A percentile compares a stretch with the other conserved stretches of the same genome.
phyloP scores from a whole-genome alignment of 2,113 vertebrate genomes.

The Rana temporaria region DNA sequence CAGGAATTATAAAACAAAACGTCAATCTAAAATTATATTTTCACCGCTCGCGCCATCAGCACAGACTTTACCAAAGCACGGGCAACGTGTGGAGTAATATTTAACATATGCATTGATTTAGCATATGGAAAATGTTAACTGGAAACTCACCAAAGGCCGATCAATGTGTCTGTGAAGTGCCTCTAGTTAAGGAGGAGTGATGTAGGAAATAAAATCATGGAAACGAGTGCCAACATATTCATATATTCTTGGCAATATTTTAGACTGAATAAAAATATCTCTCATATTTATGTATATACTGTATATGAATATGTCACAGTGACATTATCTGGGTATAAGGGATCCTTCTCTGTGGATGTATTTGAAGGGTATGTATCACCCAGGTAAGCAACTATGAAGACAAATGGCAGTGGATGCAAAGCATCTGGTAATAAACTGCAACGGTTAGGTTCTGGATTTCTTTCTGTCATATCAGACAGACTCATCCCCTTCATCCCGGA shows the following conservation, averaged over 20 bases:
- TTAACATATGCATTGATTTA: constrained; percentile 35
- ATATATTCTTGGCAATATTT: constrained; percentile 37
- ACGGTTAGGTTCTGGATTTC: no score
- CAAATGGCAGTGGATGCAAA: neutral
- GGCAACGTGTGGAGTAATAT: constrained; percentile 34
- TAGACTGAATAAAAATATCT: constrained; percentile 28
- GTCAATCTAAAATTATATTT: constrained; percentile 36
- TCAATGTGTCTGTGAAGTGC: constrained; percentile 43
- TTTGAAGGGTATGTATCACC: neutral
- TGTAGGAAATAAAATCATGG: constrained; percentile 36
- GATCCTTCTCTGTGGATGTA: constrained; percentile 5
- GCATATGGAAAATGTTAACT: constrained; percentile 46
- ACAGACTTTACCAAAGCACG: constrained; percentile 12
- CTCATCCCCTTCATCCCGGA: no score
- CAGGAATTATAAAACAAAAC: constrained; percentile 31
- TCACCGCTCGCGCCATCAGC: constrained; percentile 28
- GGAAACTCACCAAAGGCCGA: constrained; percentile 40
- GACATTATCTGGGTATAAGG: neutral
- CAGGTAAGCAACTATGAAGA: neutral
- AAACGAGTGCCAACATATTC: constrained; percentile 27
- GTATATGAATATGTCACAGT: constrained; percentile 26
- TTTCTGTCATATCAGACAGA: no score
- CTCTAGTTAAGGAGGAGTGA: constrained; percentile 28
- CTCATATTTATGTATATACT: constrained; percentile 41
- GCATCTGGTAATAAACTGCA: neutral